phyloP scores from a whole-genome alignment of 2,113 vertebrate genomes.

The Leucopsar rothschildi region DNA sequence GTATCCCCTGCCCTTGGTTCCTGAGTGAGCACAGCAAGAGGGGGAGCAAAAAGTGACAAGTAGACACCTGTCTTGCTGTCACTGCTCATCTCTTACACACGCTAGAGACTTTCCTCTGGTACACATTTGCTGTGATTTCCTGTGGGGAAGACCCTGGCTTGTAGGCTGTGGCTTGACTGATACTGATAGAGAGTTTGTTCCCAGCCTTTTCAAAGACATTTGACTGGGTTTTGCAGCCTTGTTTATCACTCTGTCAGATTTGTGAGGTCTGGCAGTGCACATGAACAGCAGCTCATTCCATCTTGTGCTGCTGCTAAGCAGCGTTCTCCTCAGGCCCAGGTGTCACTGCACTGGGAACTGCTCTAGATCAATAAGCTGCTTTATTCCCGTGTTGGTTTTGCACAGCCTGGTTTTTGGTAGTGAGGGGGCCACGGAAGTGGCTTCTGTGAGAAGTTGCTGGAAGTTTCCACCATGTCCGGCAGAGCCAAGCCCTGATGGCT shows the following conservation, averaged over 20 bases:
- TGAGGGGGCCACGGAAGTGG: not conserved
- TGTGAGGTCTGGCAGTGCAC: not conserved
- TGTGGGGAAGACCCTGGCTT: not conserved
- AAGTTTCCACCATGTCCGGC: not conserved
- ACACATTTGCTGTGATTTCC: not conserved
- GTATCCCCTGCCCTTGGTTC: not conserved
- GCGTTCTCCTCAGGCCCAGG: fast-evolving
- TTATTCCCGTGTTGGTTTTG: not conserved
- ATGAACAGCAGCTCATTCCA: not conserved
- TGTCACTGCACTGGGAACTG: not conserved
- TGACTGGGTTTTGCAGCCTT: not conserved
- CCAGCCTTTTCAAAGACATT: not conserved
- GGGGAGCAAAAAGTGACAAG: not conserved
- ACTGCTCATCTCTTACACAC: not conserved
- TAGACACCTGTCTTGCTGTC: not conserved
- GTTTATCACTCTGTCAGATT: not conserved
- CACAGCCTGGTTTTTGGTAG: not conserved
- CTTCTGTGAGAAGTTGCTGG: not conserved
- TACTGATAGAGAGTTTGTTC: not conserved
- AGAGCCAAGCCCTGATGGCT: not conserved
- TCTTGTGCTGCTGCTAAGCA: not conserved
- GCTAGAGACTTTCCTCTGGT: not conserved
- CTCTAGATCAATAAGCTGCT: not conserved
- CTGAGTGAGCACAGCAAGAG: not conserved
- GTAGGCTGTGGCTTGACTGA: not conserved